phyloP scores from a whole-genome alignment of 1,140 invertebrate species.

The Centruroides vittatus region DNA sequence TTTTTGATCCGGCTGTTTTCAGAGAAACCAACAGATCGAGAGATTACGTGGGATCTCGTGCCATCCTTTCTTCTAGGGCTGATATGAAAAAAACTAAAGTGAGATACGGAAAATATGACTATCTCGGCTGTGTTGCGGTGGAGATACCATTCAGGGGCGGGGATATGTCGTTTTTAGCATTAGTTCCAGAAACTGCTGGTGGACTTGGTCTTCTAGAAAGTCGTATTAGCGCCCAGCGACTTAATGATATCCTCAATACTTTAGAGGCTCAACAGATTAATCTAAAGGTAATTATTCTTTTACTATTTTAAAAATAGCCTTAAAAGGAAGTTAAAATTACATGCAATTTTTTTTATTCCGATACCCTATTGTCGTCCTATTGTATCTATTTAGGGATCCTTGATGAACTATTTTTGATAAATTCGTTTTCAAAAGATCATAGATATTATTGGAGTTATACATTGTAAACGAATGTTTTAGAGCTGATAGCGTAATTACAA shows the following conservation, averaged over 20 bases:
- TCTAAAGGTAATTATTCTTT: conserved; percentile 13
- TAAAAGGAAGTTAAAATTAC: background rate
- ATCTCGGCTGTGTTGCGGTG: conserved; percentile 20
- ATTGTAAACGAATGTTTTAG: no score
- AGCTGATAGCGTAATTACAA: no score
- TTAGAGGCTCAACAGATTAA: conserved; percentile 17
- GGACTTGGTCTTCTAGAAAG: conserved; percentile 19
- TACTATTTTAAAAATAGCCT: no score
- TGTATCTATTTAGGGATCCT: no score
- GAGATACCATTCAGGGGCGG: conserved; percentile 22
- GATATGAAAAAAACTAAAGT: conserved; percentile 1
- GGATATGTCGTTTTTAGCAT: conserved; percentile 17
- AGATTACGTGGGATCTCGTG: background rate
- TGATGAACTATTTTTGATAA: no score
- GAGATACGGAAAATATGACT: conserved; percentile 17
- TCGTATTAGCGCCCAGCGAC: conserved; percentile 19
- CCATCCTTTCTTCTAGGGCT: background rate
- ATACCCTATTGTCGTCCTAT: no score
- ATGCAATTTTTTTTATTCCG: no score
- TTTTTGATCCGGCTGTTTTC: conserved; percentile 15
- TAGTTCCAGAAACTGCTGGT: conserved; percentile 17
- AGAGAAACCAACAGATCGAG: no score
- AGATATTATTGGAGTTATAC: no score
- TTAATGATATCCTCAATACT: conserved; percentile 19
- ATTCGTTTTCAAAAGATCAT: no score